Base-by-base conservation (phyloP, 2,888 invertebrate species). In the Phragmatobia fuliginosa region DNA sequence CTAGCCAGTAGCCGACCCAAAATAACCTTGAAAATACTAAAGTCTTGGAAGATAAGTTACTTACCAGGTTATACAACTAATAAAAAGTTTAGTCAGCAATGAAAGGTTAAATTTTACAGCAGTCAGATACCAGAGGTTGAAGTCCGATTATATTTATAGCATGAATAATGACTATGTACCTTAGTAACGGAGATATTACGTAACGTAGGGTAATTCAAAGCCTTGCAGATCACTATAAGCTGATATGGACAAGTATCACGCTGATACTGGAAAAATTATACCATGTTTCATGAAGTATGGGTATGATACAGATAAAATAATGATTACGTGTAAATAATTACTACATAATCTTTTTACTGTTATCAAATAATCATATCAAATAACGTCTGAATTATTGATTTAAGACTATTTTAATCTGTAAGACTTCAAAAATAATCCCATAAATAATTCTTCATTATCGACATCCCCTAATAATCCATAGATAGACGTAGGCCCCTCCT, bases 261-360 rank as follows among this genome's bases (percentile, higher is more conserved):
- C 28, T 56, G 28, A 56, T 56, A 56, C 11, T 28, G 28, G n/a
- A 14, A 56, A 56, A 28, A 56, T 6, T 16, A 56, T 56, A 6
- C 28, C 56, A 56, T 28, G 52, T 56, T 56, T 56, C 56, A 56
- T 56, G 56, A 56, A 56, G 28, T 56, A 56, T 28, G 16, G 28
- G 28, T 56, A 56, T 28, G 52, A 56, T 28, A 28, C 14, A 14
- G 56, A 56, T 56, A 7, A 28, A 16, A 4, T 14, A 28, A 56
- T 16, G 56, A 28, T 56, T 56, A 25, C 56, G 56, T 28, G 56
- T 56, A 16, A 52, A 25, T 56, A 28, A 56, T 56, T 56, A 56
- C 25, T 56, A 56, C 16, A 28, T 56, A 56, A 28, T 56, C 28
- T 56, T 28, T 56, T 1, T 16, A 16, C 16, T 16, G 5, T 28